A percentile compares a stretch with the other conserved stretches of the same genome.
Conservation (phyloP, 2,888 invertebrate genomes). For the Abrostola triplasia region DNA sequence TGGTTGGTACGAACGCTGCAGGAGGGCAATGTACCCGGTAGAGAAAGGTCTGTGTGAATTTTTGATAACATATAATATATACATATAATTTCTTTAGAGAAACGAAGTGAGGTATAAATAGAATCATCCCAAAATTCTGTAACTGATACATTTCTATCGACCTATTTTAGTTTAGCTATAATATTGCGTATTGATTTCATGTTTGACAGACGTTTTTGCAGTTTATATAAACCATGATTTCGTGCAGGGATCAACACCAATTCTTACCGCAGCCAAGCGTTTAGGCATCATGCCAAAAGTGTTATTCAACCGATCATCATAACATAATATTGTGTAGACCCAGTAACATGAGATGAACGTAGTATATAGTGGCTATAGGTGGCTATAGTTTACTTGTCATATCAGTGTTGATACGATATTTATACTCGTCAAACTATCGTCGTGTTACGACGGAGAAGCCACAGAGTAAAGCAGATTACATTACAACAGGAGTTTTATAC, state of each 20-base stretch:
- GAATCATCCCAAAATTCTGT: conserved; percentile 12
- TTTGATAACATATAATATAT: conserved; percentile 51
- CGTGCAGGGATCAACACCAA: too few relatives aligned
- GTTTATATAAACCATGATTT: too few relatives aligned
- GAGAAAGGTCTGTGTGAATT: conserved; percentile 61
- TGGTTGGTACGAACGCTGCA: conserved; percentile 58
- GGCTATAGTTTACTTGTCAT: not conserved
- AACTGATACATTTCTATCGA: not conserved
- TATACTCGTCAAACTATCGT: conserved; percentile 8
- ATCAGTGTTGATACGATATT: not conserved
- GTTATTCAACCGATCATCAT: too few relatives aligned
- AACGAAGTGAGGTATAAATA: conserved; percentile 63
- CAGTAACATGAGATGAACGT: too few relatives aligned
- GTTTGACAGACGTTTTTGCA: not conserved
- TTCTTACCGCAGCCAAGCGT: too few relatives aligned
- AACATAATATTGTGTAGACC: too few relatives aligned
- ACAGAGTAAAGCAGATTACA: conserved; percentile 7
- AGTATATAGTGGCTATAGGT: too few relatives aligned
- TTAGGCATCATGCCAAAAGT: too few relatives aligned
- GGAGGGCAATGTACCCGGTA: conserved; percentile 52
- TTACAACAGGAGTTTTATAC: conserved; percentile 22
- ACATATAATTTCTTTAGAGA: conserved; percentile 49
- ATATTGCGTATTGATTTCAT: not conserved
- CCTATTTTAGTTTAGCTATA: conserved; percentile 1
- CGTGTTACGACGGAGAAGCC: conserved; percentile 9